Evolutionary conservation across 2,888 invertebrate species (phyloP), one percentile per base, ranked within the genome.

Genomic region (Drosophila ustulata): DNA sequence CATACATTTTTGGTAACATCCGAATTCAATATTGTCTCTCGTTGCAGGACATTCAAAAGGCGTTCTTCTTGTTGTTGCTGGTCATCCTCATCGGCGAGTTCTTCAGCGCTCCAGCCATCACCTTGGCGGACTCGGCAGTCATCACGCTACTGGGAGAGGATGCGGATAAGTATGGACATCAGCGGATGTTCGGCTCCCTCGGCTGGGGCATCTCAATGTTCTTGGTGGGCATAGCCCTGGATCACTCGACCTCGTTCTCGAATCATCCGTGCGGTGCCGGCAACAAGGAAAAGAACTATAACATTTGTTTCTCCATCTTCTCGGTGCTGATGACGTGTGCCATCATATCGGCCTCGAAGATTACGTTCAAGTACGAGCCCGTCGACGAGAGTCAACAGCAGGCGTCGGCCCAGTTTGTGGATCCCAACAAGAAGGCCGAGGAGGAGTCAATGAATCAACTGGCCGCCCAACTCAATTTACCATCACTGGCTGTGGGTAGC

Each of bases 201-300:
- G 99, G 99, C 47, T 99, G 99, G 99, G 99, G 98, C 30, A 93
- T 99, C 82, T 97, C 99, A 49, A 99, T 99, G 99, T 99, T 99
- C 93, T 96, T 99, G 91, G 98, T 99, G 67, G 92, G 92, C 70
- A 98, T 98, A 85, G 98, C 97, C 1, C 93, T 99, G 69, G 99
- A 99, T 93, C 98, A 99, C 92, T 98, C 98, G 64, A 98, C 98
- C 23, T 96, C 98, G 0, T 99, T 99, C 92, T 97, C 98, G 26
- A 95, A 97, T 84, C 98, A 98, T 92, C 98, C 98, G 0, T 98
- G 98, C 90, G 96, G 95, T 0, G 97, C 97, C 6, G 97, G 97
- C 88, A 94, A 95, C 68, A 95, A 96, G 91, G 99, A 99, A 93
- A 98, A 98, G 92, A 99, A 99, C 93, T 99, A 99, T 93, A 98